These are phyloP conservation scores for Tipula vernalis DNA, from an alignment of 2,888 invertebrate genomes.

Conservation along the genomic window DNA sequence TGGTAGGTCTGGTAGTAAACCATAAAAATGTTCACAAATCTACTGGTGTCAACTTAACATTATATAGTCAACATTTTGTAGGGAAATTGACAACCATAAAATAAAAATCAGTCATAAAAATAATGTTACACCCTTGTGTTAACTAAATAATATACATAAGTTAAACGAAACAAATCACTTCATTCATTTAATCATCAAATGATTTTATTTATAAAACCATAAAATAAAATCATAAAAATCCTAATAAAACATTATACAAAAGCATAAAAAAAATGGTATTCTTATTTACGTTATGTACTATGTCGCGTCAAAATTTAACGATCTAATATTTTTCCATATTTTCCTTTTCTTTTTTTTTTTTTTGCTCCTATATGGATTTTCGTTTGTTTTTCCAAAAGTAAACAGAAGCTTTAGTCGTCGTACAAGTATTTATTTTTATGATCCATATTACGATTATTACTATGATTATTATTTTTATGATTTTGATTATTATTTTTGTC, in stretches of 20 bases:
- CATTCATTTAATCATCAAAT: background rate
- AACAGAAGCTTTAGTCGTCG: background rate
- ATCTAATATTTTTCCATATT: background rate
- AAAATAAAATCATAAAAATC: background rate
- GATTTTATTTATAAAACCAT: background rate
- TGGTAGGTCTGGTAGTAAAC: background rate
- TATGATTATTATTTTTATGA: slow-evolving; percentile 4
- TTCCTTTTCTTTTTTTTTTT: background rate
- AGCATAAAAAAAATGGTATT: background rate
- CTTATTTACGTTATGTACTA: background rate
- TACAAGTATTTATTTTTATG: slow-evolving; percentile 4
- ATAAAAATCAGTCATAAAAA: background rate
- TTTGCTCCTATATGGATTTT: background rate
- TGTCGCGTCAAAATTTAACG: slow-evolving; percentile 4
- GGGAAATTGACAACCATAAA: background rate
- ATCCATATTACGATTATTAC: background rate
- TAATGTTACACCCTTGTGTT: background rate
- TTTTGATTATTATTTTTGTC: background rate
- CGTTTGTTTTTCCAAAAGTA: background rate
- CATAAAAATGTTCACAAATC: background rate
- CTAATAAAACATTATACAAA: background rate
- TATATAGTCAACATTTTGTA: background rate
- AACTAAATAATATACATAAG: background rate
- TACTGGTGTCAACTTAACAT: background rate
- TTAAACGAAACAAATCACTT: background rate